Evolutionary conservation across 2,113 vertebrate species (phyloP).

Genomic region (Dasypus novemcinctus): DNA sequence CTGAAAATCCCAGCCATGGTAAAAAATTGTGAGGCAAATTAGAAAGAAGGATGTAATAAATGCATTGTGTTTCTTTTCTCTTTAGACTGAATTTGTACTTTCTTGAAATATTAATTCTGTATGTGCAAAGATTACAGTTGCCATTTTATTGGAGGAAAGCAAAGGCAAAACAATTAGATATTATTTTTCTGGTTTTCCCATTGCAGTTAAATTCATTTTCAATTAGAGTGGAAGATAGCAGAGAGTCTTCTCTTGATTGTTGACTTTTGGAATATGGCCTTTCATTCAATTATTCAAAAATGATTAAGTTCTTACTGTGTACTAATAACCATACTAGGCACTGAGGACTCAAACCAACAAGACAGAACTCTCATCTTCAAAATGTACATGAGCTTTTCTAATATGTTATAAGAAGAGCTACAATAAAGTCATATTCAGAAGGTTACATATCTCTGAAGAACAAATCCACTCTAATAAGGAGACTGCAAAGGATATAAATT

Average conservation of each 20-base stretch:
- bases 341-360: no score
- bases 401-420: no score
- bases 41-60: background rate
- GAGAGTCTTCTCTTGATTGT: background rate
- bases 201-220: background rate
- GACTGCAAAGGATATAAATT: no score
- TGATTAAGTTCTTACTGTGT: no score
- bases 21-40: background rate
- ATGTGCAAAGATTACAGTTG: background rate
- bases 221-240: background rate
- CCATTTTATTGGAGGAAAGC: background rate
- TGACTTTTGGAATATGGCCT: no score
- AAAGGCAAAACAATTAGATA: background rate
- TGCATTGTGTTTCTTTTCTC: background rate
- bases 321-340: no score
- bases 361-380: no score
- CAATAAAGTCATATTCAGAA: no score
- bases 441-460: no score
- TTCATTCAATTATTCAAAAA: no score
- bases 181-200: background rate
- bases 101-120: background rate
- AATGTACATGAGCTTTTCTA: no score
- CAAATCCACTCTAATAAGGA: no score
- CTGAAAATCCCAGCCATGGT: background rate
- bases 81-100: background rate